phyloP scores from a whole-genome alignment of 2,888 invertebrate genomes.

The Baccha elongata region DNA sequence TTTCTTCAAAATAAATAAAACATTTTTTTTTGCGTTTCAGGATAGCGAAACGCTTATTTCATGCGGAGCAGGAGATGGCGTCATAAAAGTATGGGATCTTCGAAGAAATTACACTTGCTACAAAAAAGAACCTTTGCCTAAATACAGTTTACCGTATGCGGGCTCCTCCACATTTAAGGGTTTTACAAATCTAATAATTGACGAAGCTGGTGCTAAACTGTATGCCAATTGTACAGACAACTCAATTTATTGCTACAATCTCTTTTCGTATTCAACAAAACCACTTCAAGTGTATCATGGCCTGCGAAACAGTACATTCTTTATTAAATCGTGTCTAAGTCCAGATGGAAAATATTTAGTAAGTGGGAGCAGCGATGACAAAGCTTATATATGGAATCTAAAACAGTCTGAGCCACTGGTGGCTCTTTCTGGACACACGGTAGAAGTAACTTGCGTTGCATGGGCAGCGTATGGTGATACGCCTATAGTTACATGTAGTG shows the following conservation, averaged over 20 bases:
- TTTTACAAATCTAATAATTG: conserved; percentile 90
- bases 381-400: conserved; percentile 93
- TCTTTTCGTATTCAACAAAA: conserved; percentile 86
- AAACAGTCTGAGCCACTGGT: conserved; percentile 86
- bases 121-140: conserved; percentile 88
- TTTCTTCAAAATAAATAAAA: no score
- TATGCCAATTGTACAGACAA: conserved; percentile 95
- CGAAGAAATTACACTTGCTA: conserved; percentile 89
- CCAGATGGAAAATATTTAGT: conserved; percentile 91
- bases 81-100: conserved; percentile 94
- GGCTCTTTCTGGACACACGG: conserved; percentile 88
- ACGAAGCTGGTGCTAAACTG: conserved; percentile 86
- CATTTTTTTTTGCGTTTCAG: conserved; percentile 77
- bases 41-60: conserved; percentile 91
- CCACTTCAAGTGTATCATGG: conserved; percentile 88
- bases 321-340: conserved; percentile 92
- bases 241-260: conserved; percentile 92
- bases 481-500: conserved; percentile 91
- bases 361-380: conserved; percentile 94
- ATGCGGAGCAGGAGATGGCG: conserved; percentile 93
- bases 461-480: conserved; percentile 87
- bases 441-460: conserved; percentile 94
- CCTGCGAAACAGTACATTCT: conserved; percentile 91
- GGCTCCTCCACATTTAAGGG: conserved; percentile 88
- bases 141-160: conserved; percentile 88